A percentile compares a stretch with the other conserved stretches of the same genome.
These are phyloP conservation scores for Serripes groenlandicus DNA, from an alignment of 2,888 invertebrate species.

Conservation along the genomic window DNA sequence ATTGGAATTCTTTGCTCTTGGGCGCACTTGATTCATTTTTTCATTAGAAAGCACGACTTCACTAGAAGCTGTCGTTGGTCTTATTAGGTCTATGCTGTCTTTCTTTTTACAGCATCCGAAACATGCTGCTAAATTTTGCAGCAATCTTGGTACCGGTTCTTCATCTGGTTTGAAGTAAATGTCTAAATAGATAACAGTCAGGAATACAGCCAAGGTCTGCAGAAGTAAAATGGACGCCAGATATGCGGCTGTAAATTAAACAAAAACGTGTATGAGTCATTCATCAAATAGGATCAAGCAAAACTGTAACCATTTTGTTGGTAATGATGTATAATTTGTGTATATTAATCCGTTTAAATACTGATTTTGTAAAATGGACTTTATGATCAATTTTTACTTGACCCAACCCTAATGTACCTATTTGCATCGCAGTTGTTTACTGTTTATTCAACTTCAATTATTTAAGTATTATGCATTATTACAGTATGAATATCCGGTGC, in stretches of 20 bases:
- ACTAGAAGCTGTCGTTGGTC: background rate
- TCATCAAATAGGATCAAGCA: too few relatives aligned
- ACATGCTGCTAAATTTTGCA: constrained; percentile 15
- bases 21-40: background rate
- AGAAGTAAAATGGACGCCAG: constrained; percentile 43
- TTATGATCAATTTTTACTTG: too few relatives aligned
- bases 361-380: too few relatives aligned
- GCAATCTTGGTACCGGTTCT: constrained; percentile 34
- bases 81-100: background rate
- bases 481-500: too few relatives aligned
- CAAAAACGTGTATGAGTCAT: too few relatives aligned
- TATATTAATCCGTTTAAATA: too few relatives aligned
- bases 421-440: too few relatives aligned
- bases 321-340: too few relatives aligned
- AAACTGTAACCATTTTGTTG: too few relatives aligned
- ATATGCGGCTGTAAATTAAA: constrained; percentile 48
- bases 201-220: constrained; percentile 49
- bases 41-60: background rate
- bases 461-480: too few relatives aligned
- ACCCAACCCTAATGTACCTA: too few relatives aligned
- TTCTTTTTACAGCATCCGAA: constrained; percentile 10
- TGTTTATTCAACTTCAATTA: too few relatives aligned
- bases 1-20: background rate
- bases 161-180: constrained; percentile 50
- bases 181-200: constrained; percentile 50